These are phyloP conservation scores for Drosophila colorata DNA, from an alignment of 2,888 invertebrate genomes.

Conservation along the genomic window DNA sequence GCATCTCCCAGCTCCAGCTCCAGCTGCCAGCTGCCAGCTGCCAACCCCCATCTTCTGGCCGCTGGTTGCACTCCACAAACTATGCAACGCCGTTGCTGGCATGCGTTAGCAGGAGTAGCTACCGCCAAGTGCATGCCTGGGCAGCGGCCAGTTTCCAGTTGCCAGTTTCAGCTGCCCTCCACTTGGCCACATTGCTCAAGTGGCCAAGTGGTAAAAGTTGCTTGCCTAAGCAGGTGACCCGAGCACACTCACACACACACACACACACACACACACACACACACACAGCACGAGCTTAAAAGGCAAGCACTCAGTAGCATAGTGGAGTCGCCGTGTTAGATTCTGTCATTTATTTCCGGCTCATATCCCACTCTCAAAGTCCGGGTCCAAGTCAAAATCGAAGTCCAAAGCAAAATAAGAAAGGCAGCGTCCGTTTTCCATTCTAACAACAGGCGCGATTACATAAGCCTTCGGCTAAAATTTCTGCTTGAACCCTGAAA, in stretches of 20 bases:
- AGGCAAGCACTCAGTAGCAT: constrained; percentile 41
- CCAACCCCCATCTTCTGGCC: constrained; percentile 11
- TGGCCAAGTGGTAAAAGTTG: constrained; percentile 75
- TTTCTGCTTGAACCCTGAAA: too few relatives aligned
- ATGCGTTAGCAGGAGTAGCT: constrained; percentile 49
- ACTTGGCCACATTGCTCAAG: constrained; percentile 58
- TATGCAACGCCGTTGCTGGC: constrained; percentile 49
- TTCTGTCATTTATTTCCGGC: constrained; percentile 29
- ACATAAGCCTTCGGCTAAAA: too few relatives aligned
- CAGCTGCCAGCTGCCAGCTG: constrained; percentile 1
- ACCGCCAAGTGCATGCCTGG: constrained; percentile 75
- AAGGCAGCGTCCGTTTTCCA: too few relatives aligned
- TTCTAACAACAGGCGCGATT: too few relatives aligned
- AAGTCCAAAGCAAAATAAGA: background rate
- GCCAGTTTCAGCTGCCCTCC: constrained; percentile 40
- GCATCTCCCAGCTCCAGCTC: constrained; percentile 4
- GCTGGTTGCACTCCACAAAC: constrained; percentile 36
- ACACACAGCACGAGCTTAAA: constrained; percentile 39
- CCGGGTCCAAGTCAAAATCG: background rate
- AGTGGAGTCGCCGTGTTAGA: constrained; percentile 26
- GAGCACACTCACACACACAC: background rate
- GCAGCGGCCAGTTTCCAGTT: constrained; percentile 52
- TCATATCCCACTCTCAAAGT: constrained; percentile 7
- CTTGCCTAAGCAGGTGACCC: constrained; percentile 64
- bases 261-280: background rate